phyloP scores from a whole-genome alignment of 2,888 invertebrate species.

The Drosophila kambysellisi region DNA sequence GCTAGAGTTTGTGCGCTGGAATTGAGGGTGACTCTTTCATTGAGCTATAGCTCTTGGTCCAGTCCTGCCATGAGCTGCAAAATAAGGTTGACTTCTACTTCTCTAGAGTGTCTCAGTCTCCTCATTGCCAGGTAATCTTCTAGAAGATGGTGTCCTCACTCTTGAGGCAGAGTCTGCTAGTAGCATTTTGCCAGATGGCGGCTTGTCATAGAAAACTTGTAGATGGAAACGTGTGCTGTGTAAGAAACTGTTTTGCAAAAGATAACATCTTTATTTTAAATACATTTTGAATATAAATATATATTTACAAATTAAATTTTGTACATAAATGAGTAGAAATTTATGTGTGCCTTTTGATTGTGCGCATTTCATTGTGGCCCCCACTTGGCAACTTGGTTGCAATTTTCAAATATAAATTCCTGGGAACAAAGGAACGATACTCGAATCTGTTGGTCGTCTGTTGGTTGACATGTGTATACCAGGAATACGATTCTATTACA shows the following conservation, averaged over 20 bases:
- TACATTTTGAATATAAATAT: not conserved
- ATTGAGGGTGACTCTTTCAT: not conserved
- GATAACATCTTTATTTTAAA: not conserved
- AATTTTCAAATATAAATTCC: slow-evolving; percentile 2
- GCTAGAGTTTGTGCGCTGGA: not conserved
- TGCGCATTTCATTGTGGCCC: not conserved
- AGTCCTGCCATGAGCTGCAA: not conserved
- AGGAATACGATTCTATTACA: not conserved
- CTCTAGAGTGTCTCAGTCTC: not conserved
- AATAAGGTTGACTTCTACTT: not conserved
- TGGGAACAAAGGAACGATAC: not conserved
- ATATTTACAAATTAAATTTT: not conserved
- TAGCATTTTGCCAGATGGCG: not conserved
- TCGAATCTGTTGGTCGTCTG: not conserved
- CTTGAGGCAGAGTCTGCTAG: not conserved
- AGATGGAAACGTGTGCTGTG: not conserved
- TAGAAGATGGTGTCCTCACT: not conserved
- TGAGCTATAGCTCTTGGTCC: not conserved
- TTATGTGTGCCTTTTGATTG: not conserved
- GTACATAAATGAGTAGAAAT: not conserved
- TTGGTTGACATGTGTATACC: not conserved
- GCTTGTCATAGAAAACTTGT: not conserved
- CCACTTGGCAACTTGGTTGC: not conserved
- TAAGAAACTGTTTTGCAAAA: not conserved
- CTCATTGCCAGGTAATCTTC: not conserved